Conservation (phyloP, 1,140 invertebrate species). For the Pomacea maculata region DNA sequence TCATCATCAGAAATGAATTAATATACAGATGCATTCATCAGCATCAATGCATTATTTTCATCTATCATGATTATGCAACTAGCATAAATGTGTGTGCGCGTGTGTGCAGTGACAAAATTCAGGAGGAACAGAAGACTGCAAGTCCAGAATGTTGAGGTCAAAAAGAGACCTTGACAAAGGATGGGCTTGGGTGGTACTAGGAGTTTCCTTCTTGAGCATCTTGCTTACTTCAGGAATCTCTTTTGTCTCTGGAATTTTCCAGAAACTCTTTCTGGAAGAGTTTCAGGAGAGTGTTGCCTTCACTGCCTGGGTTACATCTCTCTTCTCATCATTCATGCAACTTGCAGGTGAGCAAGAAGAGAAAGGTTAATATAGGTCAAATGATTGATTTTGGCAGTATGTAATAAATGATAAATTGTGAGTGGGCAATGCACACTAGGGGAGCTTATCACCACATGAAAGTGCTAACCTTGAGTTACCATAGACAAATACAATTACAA, state of each 20-base stretch:
- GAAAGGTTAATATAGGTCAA: neutral
- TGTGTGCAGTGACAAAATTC: neutral
- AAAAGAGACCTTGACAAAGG: constrained; percentile 23
- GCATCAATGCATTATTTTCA: too few species aligned
- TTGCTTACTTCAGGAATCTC: constrained; percentile 27
- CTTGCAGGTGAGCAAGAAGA: constrained; percentile 20
- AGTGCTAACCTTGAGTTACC: too few species aligned
- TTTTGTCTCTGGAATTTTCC: constrained; percentile 33
- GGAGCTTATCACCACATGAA: too few species aligned
- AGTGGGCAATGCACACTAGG: too few species aligned
- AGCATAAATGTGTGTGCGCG: too few species aligned
- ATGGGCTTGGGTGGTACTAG: constrained; percentile 31
- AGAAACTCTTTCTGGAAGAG: constrained; percentile 32
- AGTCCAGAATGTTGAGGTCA: neutral
- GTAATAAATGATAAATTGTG: too few species aligned
- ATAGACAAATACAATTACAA: too few species aligned
- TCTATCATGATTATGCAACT: too few species aligned
- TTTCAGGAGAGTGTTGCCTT: constrained; percentile 27
- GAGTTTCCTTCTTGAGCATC: constrained; percentile 23
- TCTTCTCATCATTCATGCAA: constrained; percentile 32
- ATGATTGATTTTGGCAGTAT: neutral
- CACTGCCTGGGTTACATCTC: constrained; percentile 30
- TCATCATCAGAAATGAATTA: too few species aligned
- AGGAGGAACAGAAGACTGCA: neutral
- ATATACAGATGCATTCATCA: too few species aligned